Conservation (phyloP, 1,140 invertebrate genomes). For the Zaprionus inermis region DNA sequence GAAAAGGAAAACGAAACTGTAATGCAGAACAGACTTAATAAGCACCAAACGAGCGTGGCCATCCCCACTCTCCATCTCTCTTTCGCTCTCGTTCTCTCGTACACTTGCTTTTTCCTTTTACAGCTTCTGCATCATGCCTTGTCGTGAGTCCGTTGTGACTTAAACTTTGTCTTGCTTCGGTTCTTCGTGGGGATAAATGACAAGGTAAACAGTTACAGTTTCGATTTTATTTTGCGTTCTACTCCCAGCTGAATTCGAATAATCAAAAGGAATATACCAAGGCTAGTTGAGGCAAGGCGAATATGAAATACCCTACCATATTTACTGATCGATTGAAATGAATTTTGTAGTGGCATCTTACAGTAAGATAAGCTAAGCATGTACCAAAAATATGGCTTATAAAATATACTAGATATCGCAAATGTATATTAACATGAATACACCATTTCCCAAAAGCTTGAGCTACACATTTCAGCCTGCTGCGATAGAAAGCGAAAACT, state of each 20-base stretch:
- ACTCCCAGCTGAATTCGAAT: constrained; percentile 39
- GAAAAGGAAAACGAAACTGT: background rate
- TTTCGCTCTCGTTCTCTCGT: background rate
- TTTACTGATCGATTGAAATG: background rate
- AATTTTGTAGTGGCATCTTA: background rate
- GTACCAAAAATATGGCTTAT: background rate
- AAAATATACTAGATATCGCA: too few relatives aligned
- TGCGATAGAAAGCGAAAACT: constrained; percentile 9
- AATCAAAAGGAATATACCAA: constrained; percentile 13
- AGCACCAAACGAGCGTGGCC: background rate
- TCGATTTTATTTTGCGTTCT: constrained; percentile 50
- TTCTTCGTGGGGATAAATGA: constrained; percentile 22
- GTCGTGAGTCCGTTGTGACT: background rate
- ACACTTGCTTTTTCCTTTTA: background rate
- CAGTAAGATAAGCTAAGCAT: background rate
- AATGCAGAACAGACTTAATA: background rate
- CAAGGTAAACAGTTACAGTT: constrained; percentile 64
- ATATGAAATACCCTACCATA: background rate
- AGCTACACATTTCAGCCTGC: background rate
- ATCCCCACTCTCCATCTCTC: background rate
- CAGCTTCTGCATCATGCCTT: background rate
- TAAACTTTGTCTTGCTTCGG: constrained; percentile 6
- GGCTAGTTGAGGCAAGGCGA: background rate
- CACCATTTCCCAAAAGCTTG: background rate
- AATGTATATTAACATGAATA: too few relatives aligned